These are phyloP conservation scores for Xerus inauris DNA, from an alignment of 2,113 vertebrate species.

Conservation along the genomic window DNA sequence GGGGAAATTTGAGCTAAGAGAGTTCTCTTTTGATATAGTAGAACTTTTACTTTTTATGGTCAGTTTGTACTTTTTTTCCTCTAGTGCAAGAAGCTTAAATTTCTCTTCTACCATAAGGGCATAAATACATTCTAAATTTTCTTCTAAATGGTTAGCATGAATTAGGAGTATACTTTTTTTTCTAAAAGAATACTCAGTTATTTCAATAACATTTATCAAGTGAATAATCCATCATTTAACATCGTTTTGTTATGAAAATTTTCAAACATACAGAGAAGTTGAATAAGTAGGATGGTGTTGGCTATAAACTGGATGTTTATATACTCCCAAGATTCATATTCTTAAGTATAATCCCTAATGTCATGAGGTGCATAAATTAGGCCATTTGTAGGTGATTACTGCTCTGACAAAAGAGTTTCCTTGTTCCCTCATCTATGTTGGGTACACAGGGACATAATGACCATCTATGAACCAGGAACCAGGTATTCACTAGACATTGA, in stretches of 20 bases:
- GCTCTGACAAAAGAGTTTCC: background rate
- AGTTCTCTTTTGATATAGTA: background rate
- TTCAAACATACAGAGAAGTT: background rate
- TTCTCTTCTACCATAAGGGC: background rate
- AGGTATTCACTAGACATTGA: background rate
- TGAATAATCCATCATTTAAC: background rate
- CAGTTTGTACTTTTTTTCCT: background rate
- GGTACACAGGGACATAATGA: background rate
- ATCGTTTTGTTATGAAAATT: conserved; percentile 5
- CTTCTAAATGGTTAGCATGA: background rate
- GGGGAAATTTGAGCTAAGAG: background rate
- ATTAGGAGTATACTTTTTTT: background rate
- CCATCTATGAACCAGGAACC: background rate
- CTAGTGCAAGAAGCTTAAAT: background rate
- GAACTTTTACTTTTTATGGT: conserved; percentile 4
- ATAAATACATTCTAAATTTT: conserved; percentile 13
- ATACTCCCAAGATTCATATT: background rate
- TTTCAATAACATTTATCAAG: background rate
- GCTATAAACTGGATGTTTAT: background rate
- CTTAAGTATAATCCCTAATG: background rate
- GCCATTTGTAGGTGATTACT: background rate
- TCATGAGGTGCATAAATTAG: background rate
- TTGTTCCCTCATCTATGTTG: background rate
- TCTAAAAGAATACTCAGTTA: background rate
- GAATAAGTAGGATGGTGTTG: background rate